Conservation (phyloP, 2,113 vertebrate species). For the Seriola rivoliana region DNA sequence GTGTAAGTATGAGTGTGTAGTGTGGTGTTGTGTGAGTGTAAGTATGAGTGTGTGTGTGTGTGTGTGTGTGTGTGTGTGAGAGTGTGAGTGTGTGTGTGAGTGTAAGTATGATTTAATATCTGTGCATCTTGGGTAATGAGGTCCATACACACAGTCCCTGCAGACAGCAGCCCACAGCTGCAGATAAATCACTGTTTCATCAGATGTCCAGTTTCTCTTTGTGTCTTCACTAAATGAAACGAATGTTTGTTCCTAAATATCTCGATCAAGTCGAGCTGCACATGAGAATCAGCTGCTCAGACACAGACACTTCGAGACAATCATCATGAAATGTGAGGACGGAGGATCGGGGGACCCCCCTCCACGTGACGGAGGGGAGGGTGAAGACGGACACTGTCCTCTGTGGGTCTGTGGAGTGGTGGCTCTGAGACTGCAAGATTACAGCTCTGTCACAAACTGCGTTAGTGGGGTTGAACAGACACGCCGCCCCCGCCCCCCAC, state of each 20-base stretch:
- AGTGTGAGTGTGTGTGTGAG: constrained; percentile 25
- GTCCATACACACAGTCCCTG: constrained; percentile 40
- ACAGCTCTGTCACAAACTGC: not conserved
- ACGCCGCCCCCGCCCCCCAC: too few relatives aligned
- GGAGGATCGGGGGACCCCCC: too few relatives aligned
- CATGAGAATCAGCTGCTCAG: too few relatives aligned
- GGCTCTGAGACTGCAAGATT: not conserved
- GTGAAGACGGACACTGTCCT: not conserved
- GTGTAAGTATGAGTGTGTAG: constrained; percentile 36
- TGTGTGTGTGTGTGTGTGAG: constrained; percentile 22
- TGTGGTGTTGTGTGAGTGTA: not conserved
- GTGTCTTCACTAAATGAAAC: not conserved
- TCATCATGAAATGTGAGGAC: too few relatives aligned
- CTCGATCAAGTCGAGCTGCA: too few relatives aligned
- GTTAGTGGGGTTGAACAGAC: not conserved
- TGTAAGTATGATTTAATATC: constrained; percentile 63
- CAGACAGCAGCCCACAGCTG: constrained; percentile 24
- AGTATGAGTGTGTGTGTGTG: too few relatives aligned
- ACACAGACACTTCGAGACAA: too few relatives aligned
- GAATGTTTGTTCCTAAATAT: not conserved
- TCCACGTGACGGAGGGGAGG: too few relatives aligned
- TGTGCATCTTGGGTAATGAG: constrained; percentile 60
- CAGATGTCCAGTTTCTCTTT: not conserved
- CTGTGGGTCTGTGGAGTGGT: not conserved
- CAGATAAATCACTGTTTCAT: not conserved